phyloP scores from a whole-genome alignment of 2,888 invertebrate species.

The Melitaea athalia region DNA sequence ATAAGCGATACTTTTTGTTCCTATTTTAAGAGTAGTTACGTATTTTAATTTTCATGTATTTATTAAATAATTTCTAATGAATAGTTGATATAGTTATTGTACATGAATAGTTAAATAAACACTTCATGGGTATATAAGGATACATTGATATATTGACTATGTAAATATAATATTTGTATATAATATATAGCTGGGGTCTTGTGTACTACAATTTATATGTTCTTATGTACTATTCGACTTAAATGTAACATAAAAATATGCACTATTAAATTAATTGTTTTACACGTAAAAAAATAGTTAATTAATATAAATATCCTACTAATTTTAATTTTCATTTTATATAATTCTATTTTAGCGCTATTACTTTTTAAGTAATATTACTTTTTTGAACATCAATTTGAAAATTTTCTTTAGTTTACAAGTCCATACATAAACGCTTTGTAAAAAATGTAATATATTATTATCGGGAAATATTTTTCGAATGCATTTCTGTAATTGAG shows the following conservation, averaged over 20 bases:
- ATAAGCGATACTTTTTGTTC: slow-evolving; percentile 64
- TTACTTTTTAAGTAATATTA: not conserved
- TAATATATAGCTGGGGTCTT: slow-evolving; percentile 19
- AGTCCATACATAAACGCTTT: slow-evolving; percentile 1
- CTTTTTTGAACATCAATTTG: not conserved
- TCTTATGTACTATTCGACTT: slow-evolving; percentile 15
- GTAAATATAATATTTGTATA: slow-evolving; percentile 36
- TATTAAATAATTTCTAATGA: slow-evolving; percentile 48
- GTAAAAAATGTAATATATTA: slow-evolving; percentile 6
- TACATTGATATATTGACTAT: slow-evolving; percentile 10
- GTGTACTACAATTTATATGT: slow-evolving; percentile 21
- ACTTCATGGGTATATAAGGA: slow-evolving; percentile 20
- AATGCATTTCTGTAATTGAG: slow-evolving; percentile 37
- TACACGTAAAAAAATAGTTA: not conserved
- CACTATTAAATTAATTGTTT: slow-evolving; percentile 28
- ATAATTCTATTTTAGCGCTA: not conserved
- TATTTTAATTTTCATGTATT: slow-evolving; percentile 69
- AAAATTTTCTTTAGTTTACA: not conserved
- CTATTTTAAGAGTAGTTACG: slow-evolving; percentile 73
- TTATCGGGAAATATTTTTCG: slow-evolving; percentile 20
- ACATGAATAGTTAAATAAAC: slow-evolving; percentile 20
- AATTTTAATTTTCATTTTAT: slow-evolving; percentile 10
- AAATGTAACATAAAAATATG: slow-evolving; percentile 29
- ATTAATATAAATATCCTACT: slow-evolving; percentile 17
- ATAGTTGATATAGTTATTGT: slow-evolving; percentile 23